Conservation (phyloP, 1,140 invertebrate species). For the Pogonognathellus flavescens region DNA sequence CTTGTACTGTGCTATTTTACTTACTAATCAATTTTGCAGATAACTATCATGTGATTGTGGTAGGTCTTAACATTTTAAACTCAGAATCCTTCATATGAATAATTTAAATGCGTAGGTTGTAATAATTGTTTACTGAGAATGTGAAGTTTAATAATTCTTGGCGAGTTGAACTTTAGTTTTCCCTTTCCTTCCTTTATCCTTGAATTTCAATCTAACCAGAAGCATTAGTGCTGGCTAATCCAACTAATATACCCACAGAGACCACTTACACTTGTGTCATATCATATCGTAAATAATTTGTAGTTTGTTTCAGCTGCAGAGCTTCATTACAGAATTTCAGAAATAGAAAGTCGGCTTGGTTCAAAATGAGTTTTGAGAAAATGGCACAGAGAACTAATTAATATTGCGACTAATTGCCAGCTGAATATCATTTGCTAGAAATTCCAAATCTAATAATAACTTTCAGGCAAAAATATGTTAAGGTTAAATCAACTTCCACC, state of each 20-base stretch:
- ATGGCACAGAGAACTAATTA: not conserved
- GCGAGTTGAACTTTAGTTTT: not conserved
- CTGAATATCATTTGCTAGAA: not conserved
- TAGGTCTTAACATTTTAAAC: too few relatives aligned
- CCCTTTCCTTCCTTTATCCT: not conserved
- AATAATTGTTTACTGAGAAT: not conserved
- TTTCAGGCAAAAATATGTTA: not conserved
- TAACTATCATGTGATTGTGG: too few relatives aligned
- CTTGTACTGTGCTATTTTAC: too few relatives aligned
- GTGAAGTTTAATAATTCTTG: not conserved
- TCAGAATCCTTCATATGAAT: too few relatives aligned
- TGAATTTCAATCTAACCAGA: not conserved
- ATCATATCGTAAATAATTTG: not conserved
- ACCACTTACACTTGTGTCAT: not conserved
- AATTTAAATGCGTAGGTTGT: too few relatives aligned
- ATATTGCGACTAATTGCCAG: conserved; percentile 12
- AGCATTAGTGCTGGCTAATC: not conserved
- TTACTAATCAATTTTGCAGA: too few relatives aligned
- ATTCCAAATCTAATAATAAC: not conserved
- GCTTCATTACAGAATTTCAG: not conserved
- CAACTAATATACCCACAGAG: not conserved
- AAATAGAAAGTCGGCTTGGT: not conserved
- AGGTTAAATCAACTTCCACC: not conserved
- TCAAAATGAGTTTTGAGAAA: not conserved
- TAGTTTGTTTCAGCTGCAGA: not conserved